Evolutionary conservation across 37 sponge, comb jelly and placozoan species (phyloP).

Genomic region (Hormiphora californensis): DNA sequence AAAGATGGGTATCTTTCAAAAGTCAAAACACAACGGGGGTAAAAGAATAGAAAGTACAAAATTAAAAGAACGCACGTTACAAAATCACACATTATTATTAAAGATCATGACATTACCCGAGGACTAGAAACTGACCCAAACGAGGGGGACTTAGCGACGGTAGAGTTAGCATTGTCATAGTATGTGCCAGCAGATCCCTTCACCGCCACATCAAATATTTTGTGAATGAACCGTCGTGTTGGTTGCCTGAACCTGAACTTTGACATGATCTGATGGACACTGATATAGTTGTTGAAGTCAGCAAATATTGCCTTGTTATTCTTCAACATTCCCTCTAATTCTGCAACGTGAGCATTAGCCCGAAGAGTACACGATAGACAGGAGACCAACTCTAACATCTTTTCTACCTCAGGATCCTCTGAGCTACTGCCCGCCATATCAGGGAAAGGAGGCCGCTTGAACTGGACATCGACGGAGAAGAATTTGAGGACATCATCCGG

Average conservation of each 20-base stretch:
- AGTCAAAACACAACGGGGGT: too few species aligned
- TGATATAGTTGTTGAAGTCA: slow-evolving; percentile 20
- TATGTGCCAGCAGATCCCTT: slow-evolving; percentile 8
- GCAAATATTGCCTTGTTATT: slow-evolving; percentile 11
- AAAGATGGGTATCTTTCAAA: too few species aligned
- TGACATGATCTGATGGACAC: slow-evolving; percentile 37
- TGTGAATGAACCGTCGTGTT: slow-evolving; percentile 24
- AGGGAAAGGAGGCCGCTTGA: slow-evolving; percentile 23
- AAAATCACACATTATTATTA: too few species aligned
- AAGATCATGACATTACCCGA: too few species aligned
- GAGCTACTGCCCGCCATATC: neutral
- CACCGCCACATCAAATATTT: slow-evolving; percentile 25
- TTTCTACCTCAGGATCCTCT: neutral
- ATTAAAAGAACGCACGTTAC: too few species aligned
- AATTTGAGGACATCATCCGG: slow-evolving; percentile 29
- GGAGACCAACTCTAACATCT: neutral
- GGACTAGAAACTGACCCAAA: neutral
- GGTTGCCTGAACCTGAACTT: neutral
- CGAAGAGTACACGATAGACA: slow-evolving; percentile 38
- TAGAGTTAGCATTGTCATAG: neutral
- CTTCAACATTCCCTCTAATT: slow-evolving; percentile 6
- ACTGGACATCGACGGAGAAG: slow-evolving; percentile 13
- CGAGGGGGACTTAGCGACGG: slow-evolving; percentile 16
- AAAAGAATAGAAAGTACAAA: too few species aligned
- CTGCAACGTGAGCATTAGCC: slow-evolving; percentile 17